These are phyloP conservation scores for Lepisosteus oculatus DNA, from an alignment of 2,113 vertebrate genomes.

Conservation along the genomic window DNA sequence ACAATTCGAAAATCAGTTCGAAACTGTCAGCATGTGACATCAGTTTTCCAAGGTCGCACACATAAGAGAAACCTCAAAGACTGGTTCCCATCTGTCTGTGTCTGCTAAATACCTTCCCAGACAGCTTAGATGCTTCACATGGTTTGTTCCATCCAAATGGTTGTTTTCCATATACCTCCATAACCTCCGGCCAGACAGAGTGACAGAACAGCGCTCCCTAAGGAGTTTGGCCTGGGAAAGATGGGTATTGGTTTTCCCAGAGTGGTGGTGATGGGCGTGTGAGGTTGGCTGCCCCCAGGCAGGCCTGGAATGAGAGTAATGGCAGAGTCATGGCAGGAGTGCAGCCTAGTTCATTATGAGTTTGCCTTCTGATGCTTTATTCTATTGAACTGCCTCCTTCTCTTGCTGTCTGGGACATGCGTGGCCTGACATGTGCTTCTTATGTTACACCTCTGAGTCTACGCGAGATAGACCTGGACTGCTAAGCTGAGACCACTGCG, in stretches of 20 bases:
- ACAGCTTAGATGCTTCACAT: background rate
- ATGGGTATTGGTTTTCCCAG: background rate
- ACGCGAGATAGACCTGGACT: no score
- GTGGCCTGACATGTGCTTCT: no score
- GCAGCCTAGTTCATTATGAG: no score
- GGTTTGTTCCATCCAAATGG: background rate
- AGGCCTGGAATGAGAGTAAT: background rate
- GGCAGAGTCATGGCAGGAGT: background rate
- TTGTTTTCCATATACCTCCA: background rate
- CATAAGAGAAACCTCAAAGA: no score
- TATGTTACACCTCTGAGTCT: no score
- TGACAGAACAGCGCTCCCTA: background rate
- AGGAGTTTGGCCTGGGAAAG: constrained; percentile 1
- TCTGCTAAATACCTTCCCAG: background rate
- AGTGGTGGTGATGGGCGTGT: background rate
- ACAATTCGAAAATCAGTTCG: no score
- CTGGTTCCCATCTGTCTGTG: background rate
- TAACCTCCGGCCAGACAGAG: background rate
- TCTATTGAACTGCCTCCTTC: no score
- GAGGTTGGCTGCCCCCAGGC: background rate
- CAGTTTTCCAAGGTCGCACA: no score
- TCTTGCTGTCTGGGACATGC: no score
- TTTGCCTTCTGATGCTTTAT: no score
- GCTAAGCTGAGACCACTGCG: no score
- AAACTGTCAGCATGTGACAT: no score